Evolutionary conservation across 2,113 vertebrate species (phyloP), one percentile per base, ranked within the genome.

Genomic region (Garra rufa): DNA sequence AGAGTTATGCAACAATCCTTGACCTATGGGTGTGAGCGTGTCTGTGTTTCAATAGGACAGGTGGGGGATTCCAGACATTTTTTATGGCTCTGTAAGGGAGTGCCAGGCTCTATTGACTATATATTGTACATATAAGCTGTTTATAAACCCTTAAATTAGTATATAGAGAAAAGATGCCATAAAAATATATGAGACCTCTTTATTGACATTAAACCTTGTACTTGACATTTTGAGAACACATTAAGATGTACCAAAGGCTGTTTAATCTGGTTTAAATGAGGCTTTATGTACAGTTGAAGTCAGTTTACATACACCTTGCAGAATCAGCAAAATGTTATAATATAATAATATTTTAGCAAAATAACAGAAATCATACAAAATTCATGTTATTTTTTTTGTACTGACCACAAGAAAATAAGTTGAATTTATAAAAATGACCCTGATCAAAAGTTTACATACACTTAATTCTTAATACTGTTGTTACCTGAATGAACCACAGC

Each of bases 1-100:
- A 34, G 17, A 43, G 48, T 88, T 79, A 83, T 61, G 52, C 81
- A 85, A 88, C 41, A 69, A 43, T n/a, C 69, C 65, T 50, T 85
- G 84, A 75, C 69, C 73, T 78, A 82, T 82, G 50, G 26, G 34
- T 46, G 63, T 38, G 82, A 82, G 34, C 44, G 26, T 71, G 50
- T 76, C 28, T 76, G 19, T 82, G 61, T 73, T 38, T 79, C 46
- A 74, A 70, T 74, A 48, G 6, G 34, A 78, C 30, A 61, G 3
- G 52, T 55, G 52, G 52, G 52, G 52, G 21, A 82, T 86, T 82
- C 87, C 19, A 78, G 30, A 80, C 71, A 57, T 80, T 80, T 83
- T 57, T 50, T 76, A 10, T 21, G 30, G 46, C 4, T 14, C 21
- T 67, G 26, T 34, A 9, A 81, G 59, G 10, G 26, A 67, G 26